Conservation (phyloP, 2,113 vertebrate species). For the Labeo catla region DNA sequence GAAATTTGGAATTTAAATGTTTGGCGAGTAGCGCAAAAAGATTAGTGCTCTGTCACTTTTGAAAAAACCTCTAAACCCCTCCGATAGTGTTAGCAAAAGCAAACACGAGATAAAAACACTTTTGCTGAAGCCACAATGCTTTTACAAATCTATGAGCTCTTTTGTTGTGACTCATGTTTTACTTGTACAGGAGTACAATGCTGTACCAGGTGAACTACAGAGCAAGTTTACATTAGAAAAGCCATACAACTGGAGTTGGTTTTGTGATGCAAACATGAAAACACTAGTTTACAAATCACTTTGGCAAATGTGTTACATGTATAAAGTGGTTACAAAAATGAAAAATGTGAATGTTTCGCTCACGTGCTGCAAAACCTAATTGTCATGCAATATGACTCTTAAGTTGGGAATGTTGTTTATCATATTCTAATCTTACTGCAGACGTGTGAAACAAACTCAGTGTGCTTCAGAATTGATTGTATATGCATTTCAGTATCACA, state of each 20-base stretch:
- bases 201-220: too few relatives aligned
- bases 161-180: too few relatives aligned
- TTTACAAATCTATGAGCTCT: too few relatives aligned
- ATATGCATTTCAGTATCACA: constrained; percentile 28
- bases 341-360: not conserved
- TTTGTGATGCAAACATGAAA: too few relatives aligned
- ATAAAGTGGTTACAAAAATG: not conserved
- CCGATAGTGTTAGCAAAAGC: too few relatives aligned
- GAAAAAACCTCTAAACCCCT: not conserved
- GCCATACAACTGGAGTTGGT: too few relatives aligned
- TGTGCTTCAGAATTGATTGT: constrained; percentile 8
- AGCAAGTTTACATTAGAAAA: too few relatives aligned
- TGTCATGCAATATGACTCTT: not conserved
- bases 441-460: constrained; percentile 2
- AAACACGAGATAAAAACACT: too few relatives aligned
- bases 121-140: too few relatives aligned
- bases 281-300: not conserved
- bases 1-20: too few relatives aligned
- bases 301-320: too few relatives aligned
- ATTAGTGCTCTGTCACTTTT: not conserved
- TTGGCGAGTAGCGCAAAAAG: not conserved
- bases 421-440: not conserved
- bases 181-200: too few relatives aligned
- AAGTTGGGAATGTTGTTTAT: not conserved
- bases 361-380: not conserved